Conservation (phyloP, 2,113 vertebrate genomes). For the Sinocyclocheilus maitianheensis region DNA sequence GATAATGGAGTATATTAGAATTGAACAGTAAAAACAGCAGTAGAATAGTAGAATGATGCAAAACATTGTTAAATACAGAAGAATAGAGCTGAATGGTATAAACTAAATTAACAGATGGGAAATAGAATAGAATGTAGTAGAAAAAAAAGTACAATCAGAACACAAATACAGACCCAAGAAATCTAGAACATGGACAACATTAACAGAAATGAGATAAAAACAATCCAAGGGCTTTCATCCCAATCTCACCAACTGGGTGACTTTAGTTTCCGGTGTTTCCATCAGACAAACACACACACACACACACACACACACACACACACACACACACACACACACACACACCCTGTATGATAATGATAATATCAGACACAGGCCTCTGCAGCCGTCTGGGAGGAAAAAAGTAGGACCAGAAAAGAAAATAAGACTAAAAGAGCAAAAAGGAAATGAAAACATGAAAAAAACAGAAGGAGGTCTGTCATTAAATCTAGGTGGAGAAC, state of each 20-base stretch:
- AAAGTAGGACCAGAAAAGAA: not conserved
- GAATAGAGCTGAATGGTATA: not conserved
- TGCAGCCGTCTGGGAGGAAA: not conserved
- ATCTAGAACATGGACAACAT: not conserved
- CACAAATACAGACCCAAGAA: not conserved
- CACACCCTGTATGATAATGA: slow-evolving; percentile 9
- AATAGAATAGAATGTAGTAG: not conserved
- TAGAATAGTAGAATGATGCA: not conserved
- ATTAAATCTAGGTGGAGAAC: slow-evolving; percentile 49
- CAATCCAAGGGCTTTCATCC: not conserved
- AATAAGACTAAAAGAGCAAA: slow-evolving; percentile 3
- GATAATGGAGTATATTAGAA: not conserved
- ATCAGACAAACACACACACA: not conserved
- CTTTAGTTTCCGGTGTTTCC: not conserved
- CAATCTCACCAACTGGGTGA: not conserved
- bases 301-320: not conserved
- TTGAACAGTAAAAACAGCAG: not conserved
- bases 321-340: not conserved
- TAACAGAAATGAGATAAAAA: not conserved
- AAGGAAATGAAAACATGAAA: not conserved
- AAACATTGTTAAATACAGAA: not conserved
- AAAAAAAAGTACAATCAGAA: not conserved
- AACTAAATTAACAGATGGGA: not conserved
- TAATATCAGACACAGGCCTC: not conserved
- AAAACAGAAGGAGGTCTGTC: slow-evolving; percentile 44